A percentile compares a stretch with the other conserved stretches of the same genome.
phyloP scores from a whole-genome alignment of 2,797 vertebrate genomes.

The Synanceia verrucosa region DNA sequence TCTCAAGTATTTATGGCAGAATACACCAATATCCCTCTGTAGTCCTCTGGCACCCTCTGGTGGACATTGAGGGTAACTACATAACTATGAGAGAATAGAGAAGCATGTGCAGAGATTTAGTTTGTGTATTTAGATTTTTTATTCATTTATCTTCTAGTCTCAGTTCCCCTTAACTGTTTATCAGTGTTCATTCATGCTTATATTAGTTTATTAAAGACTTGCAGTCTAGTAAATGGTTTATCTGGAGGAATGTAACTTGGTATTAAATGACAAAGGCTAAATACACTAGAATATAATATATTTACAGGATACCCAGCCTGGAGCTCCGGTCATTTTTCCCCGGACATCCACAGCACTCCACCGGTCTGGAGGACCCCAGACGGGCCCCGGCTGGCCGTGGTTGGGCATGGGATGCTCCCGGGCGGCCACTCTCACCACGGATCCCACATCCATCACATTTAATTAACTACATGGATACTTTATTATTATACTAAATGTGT shows the following conservation, averaged over 20 bases:
- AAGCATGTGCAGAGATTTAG: background rate
- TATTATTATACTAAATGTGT: background rate
- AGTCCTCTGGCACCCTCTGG: constrained; percentile 42
- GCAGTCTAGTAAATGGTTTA: background rate
- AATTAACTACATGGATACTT: background rate
- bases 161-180: background rate
- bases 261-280: background rate
- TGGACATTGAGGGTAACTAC: constrained; percentile 48
- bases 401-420: too few species aligned
- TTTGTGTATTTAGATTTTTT: background rate
- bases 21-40: background rate
- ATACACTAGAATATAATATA: background rate
- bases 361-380: too few species aligned
- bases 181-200: background rate
- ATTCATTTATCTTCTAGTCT: background rate
- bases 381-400: too few species aligned
- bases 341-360: too few species aligned
- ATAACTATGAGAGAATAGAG: background rate
- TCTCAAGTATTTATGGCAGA: too few species aligned
- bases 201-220: background rate
- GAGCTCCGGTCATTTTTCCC: too few species aligned
- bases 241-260: background rate
- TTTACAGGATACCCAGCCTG: background rate
- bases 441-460: background rate
- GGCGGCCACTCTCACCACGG: too few species aligned